Percentiles rank a stretch among this genome's conserved stretches.
phyloP scores from a whole-genome alignment of 2,797 vertebrate genomes.

The Lepilemur ruficaudatus region DNA sequence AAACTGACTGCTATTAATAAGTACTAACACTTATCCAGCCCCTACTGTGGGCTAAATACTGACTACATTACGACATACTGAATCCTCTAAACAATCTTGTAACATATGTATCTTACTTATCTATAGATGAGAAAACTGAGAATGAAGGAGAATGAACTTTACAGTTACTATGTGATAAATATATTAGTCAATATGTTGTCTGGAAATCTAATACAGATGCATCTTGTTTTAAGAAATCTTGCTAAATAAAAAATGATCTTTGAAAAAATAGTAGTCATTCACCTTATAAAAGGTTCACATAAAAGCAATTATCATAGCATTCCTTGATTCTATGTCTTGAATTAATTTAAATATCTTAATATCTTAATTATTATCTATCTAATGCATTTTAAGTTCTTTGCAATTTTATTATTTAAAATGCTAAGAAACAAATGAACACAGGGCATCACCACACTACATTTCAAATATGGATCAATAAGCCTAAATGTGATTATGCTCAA shows the following conservation, averaged over 20 bases:
- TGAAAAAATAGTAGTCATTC: neutral
- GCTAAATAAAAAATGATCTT: constrained; percentile 5
- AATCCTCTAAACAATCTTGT: neutral
- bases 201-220: neutral
- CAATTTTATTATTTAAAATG: neutral
- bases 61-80: neutral
- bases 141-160: neutral
- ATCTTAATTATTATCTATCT: neutral
- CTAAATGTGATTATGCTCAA: neutral
- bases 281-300: neutral
- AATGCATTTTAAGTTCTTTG: neutral
- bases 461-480: constrained; percentile 2
- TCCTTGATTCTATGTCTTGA: neutral
- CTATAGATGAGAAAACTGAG: neutral
- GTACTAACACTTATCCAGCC: neutral
- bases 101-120: neutral
- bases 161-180: neutral
- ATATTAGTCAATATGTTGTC: neutral
- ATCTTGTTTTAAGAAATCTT: neutral
- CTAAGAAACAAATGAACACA: neutral
- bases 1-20: neutral
- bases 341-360: neutral
- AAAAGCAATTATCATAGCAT: neutral
- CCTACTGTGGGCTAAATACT: neutral
- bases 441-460: neutral